phyloP scores from a whole-genome alignment of 2,888 invertebrate species.

The Ametastegia equiseti region DNA sequence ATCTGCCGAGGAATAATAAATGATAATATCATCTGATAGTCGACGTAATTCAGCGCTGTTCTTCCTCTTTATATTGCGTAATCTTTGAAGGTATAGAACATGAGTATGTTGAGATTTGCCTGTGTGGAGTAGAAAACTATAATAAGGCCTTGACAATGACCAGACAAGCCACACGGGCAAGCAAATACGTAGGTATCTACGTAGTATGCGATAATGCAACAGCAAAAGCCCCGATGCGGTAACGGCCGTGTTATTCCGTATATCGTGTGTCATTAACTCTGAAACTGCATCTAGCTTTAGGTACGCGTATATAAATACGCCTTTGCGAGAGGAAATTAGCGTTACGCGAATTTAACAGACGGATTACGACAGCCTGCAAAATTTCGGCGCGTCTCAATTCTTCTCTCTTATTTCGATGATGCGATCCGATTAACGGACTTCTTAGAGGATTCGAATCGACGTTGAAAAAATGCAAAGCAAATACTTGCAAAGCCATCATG shows the following conservation, averaged over 20 bases:
- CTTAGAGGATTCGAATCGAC: too few species aligned
- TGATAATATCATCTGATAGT: too few species aligned
- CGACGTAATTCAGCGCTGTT: too few species aligned
- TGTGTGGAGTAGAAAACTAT: too few species aligned
- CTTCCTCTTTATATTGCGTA: too few species aligned
- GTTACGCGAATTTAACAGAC: conserved; percentile 25
- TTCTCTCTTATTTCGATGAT: neutral
- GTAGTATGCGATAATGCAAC: neutral
- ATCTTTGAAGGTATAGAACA: too few species aligned
- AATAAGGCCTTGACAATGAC: conserved; percentile 45
- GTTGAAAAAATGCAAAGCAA: too few species aligned
- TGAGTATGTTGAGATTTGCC: too few species aligned
- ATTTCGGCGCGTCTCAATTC: neutral
- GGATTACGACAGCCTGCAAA: neutral
- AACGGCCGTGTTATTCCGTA: conserved; percentile 17
- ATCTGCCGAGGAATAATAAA: too few species aligned
- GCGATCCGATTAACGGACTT: too few species aligned
- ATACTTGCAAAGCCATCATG: too few species aligned
- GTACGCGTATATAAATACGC: neutral
- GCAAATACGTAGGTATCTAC: too few species aligned
- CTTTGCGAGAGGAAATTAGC: conserved; percentile 18
- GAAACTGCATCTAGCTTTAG: neutral
- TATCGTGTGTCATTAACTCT: conserved; percentile 46
- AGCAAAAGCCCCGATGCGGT: conserved; percentile 18
- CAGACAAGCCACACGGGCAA: neutral